phyloP scores from a whole-genome alignment of 30 jellyfish, hydroid and myxozoan species.

The Sanderia malayensis region DNA sequence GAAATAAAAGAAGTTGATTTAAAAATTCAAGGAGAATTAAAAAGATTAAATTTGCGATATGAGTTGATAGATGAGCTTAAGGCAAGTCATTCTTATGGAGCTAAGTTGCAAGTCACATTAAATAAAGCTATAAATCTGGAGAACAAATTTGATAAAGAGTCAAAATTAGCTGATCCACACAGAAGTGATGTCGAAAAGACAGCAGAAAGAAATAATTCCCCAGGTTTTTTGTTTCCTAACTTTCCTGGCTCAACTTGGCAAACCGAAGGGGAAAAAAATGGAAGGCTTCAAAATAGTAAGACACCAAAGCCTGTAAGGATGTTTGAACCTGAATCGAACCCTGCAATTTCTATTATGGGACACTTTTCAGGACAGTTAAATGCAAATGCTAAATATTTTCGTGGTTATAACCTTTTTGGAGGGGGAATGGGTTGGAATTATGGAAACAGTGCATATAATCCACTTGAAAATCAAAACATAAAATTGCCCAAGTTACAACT shows the following conservation, averaged over 20 bases:
- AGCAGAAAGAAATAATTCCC: conserved; percentile 10
- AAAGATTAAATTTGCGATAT: conserved; percentile 4
- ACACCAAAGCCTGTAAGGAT: background rate
- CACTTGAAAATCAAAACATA: background rate
- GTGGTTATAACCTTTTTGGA: conserved; percentile 13
- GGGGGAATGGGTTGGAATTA: background rate
- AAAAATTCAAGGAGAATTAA: no score
- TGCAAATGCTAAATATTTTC: background rate
- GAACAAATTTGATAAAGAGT: background rate
- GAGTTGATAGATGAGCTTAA: conserved; percentile 11
- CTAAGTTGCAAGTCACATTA: conserved; percentile 12
- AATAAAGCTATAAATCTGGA: conserved; percentile 14
- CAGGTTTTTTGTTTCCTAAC: conserved; percentile 14
- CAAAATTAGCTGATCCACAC: background rate
- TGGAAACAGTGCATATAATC: background rate
- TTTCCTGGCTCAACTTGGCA: conserved; percentile 7
- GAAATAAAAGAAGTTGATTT: conserved; percentile 21
- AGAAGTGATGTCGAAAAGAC: conserved; percentile 1
- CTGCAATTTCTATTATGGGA: background rate
- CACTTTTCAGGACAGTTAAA: background rate
- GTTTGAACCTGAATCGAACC: background rate
- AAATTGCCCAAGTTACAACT: background rate
- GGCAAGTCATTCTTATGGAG: conserved; percentile 21
- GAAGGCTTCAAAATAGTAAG: conserved; percentile 1
- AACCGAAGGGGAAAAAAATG: conserved; percentile 16